Conservation (phyloP, 2,113 vertebrate species). For the Brachypodius melanocephalos region DNA sequence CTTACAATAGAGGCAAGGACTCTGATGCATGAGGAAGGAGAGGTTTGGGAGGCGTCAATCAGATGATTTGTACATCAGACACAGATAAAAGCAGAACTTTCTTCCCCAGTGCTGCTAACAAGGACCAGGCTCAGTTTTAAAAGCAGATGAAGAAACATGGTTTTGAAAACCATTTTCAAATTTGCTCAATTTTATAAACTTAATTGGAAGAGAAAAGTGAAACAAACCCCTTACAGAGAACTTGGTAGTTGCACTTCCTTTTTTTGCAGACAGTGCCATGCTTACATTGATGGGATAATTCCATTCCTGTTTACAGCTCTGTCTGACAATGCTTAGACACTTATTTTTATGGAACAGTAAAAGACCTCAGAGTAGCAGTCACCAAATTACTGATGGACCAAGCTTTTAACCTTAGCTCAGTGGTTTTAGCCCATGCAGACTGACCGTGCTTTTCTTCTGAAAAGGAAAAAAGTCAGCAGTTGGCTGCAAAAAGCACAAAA, state of each 20-base stretch:
- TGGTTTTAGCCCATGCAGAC: background rate
- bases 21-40: background rate
- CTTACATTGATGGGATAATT: background rate
- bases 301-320: background rate
- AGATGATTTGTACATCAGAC: background rate
- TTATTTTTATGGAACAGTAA: background rate
- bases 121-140: background rate
- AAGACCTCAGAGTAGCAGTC: background rate
- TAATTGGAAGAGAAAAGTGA: constrained; percentile 18
- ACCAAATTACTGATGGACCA: background rate
- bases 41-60: background rate
- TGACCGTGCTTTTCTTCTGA: background rate
- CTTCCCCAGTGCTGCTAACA: background rate
- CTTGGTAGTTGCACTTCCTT: background rate
- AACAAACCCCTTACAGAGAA: background rate
- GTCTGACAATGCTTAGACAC: background rate
- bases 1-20: background rate
- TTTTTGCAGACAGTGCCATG: background rate
- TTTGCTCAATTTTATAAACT: background rate
- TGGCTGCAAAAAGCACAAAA: background rate
- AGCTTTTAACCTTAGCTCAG: background rate
- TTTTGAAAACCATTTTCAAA: background rate
- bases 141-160: background rate
- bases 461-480: background rate
- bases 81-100: background rate